phyloP scores from a whole-genome alignment of 2,797 vertebrate species.

The Crocidura indochinensis region DNA sequence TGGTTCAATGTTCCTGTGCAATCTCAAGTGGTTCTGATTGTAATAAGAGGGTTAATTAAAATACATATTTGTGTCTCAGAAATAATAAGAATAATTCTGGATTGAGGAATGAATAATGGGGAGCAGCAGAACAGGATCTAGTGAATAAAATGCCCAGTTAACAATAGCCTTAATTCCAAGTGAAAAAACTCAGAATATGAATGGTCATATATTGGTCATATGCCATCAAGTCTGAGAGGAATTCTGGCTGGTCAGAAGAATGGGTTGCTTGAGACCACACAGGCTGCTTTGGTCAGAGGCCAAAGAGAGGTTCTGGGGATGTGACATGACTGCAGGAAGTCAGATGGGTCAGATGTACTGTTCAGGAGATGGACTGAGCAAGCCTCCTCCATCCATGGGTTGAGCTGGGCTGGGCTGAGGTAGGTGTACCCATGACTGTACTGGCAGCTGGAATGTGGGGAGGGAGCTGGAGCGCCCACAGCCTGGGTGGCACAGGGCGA shows the following conservation, averaged over 20 bases:
- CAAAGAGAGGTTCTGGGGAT: not conserved
- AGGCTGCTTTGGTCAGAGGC: not conserved
- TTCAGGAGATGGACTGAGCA: not conserved
- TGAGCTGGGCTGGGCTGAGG: no score
- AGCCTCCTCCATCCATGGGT: not conserved
- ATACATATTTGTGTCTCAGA: no score
- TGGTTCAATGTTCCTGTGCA: no score
- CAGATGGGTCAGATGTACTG: not conserved
- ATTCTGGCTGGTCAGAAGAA: not conserved
- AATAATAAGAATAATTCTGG: no score
- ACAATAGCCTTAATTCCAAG: not conserved
- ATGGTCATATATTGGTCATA: not conserved
- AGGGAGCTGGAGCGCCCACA: not conserved
- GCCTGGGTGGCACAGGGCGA: no score
- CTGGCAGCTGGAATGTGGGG: not conserved
- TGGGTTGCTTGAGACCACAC: not conserved
- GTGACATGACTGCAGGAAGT: not conserved
- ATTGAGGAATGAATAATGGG: not conserved
- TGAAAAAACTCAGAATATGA: not conserved
- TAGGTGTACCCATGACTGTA: no score
- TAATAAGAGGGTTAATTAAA: no score
- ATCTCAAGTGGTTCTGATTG: no score
- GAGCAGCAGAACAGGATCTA: not conserved
- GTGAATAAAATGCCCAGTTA: not conserved
- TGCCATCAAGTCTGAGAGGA: not conserved